These are phyloP conservation scores for Mesitornis unicolor DNA, from an alignment of 2,113 vertebrate species.

Conservation along the genomic window DNA sequence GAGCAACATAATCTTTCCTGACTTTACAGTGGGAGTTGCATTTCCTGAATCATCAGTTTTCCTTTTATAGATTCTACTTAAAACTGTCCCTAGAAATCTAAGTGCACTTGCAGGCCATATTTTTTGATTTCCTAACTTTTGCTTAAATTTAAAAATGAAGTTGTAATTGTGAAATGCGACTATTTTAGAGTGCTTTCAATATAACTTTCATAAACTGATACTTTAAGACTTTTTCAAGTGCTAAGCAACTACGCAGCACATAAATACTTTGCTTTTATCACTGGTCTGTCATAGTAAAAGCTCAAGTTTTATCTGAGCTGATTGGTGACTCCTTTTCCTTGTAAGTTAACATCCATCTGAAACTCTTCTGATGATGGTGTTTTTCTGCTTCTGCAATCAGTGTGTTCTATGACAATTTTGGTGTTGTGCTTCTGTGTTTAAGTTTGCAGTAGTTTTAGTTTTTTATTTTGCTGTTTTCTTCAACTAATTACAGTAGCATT, in stretches of 20 bases:
- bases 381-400: neutral
- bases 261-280: neutral
- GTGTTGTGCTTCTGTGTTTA: neutral
- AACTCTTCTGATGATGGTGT: neutral
- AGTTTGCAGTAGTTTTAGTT: neutral
- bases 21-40: neutral
- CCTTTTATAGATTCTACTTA: neutral
- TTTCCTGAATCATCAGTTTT: neutral
- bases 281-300: neutral
- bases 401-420: neutral
- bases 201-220: neutral
- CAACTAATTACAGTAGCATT: neutral
- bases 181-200: neutral
- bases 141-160: neutral
- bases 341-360: neutral
- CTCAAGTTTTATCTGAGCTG: neutral
- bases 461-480: neutral
- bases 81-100: neutral
- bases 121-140: neutral
- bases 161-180: neutral
- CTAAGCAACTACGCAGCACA: neutral
- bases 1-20: neutral
- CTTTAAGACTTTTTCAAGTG: neutral
- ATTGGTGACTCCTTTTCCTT: neutral
- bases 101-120: neutral